These are phyloP conservation scores for Diadophis punctatus DNA, from an alignment of 2,113 vertebrate species.

Conservation along the genomic window DNA sequence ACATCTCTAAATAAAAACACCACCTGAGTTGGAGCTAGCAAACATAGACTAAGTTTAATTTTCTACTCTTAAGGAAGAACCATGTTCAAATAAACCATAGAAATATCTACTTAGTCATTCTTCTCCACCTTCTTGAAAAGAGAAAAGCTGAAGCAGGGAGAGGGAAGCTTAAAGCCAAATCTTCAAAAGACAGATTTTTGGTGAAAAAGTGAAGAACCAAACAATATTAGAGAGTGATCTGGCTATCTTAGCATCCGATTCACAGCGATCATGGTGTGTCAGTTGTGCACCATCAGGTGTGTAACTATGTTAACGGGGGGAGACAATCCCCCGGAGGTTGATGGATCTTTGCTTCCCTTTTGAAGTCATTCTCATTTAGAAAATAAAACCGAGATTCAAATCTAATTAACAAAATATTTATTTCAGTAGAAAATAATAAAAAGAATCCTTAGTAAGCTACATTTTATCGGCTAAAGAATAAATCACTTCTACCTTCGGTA, in stretches of 20 bases:
- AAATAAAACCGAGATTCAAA: too few species aligned
- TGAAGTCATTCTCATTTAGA: too few species aligned
- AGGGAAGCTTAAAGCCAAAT: background rate
- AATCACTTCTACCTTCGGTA: too few species aligned
- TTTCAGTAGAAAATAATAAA: too few species aligned
- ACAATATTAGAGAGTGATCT: background rate
- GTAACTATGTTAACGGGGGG: too few species aligned
- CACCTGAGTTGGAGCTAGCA: background rate
- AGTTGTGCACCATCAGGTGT: background rate
- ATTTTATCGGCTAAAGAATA: too few species aligned
- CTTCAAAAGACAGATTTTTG: background rate
- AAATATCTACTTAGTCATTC: background rate
- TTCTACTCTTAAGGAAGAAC: background rate
- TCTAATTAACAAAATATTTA: too few species aligned
- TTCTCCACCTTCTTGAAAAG: background rate
- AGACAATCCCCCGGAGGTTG: too few species aligned
- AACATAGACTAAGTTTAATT: background rate
- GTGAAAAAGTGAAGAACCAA: background rate
- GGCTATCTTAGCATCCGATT: background rate
- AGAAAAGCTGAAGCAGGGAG: background rate
- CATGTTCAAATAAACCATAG: background rate
- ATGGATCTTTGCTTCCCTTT: too few species aligned
- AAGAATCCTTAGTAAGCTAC: too few species aligned
- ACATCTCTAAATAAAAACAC: background rate
- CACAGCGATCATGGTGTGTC: background rate